Evolutionary conservation across 2,888 invertebrate genomes (phyloP).

Genomic region (Argyresthia albistria): DNA sequence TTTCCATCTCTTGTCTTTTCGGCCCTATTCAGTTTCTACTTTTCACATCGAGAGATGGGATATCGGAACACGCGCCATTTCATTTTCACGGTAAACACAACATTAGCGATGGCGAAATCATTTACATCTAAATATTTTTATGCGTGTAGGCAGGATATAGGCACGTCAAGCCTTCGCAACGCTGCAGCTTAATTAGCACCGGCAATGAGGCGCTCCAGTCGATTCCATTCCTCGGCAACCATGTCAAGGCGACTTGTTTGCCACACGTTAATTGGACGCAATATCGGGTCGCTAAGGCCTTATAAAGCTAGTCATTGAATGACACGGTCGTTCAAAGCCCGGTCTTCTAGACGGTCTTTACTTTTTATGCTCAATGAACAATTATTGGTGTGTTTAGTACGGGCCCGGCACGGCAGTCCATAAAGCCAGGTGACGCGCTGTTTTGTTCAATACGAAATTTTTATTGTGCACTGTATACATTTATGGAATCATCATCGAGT

Average conservation of each 20-base stretch:
- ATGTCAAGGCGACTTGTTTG: conserved; percentile 47
- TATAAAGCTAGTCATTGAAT: conserved; percentile 41
- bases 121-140: too few species aligned
- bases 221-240: not conserved
- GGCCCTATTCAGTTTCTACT: too few species aligned
- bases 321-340: conserved; percentile 30
- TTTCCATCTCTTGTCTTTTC: too few species aligned
- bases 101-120: too few species aligned
- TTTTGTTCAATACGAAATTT: conserved; percentile 59
- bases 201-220: too few species aligned
- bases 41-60: too few species aligned
- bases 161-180: conserved; percentile 18
- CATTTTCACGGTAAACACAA: too few species aligned
- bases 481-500: conserved; percentile 70
- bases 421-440: conserved; percentile 56
- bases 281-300: conserved; percentile 32
- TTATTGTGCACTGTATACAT: conserved; percentile 69
- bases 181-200: conserved; percentile 14
- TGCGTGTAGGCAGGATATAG: too few species aligned
- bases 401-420: conserved; percentile 33
- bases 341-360: conserved; percentile 29
- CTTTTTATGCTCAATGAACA: conserved; percentile 26
- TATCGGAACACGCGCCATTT: too few species aligned
- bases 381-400: conserved; percentile 38
- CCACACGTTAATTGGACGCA: conserved; percentile 18